phyloP scores from a whole-genome alignment of 2,113 vertebrate genomes.

The Chaenogobius annularis region DNA sequence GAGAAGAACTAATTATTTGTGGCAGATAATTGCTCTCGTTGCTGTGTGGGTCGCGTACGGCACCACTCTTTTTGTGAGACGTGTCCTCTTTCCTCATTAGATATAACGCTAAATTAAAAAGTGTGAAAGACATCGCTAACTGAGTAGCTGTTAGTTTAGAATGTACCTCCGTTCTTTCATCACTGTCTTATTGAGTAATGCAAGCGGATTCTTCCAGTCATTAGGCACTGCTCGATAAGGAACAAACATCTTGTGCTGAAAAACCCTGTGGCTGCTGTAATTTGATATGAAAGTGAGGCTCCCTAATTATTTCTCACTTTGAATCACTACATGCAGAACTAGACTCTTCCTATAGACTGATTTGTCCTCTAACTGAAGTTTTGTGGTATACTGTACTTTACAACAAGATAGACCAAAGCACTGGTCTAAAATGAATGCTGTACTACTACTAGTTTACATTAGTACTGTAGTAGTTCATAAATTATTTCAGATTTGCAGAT shows the following conservation, averaged over 20 bases:
- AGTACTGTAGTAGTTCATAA: neutral
- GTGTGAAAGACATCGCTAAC: constrained; percentile 23
- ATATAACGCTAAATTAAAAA: constrained; percentile 51
- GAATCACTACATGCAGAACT: neutral
- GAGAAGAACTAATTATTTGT: constrained; percentile 66
- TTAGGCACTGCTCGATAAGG: constrained; percentile 9
- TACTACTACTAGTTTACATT: neutral
- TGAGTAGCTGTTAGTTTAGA: constrained; percentile 19
- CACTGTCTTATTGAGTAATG: constrained; percentile 20
- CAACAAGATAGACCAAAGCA: neutral
- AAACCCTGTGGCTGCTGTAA: neutral
- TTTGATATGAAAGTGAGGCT: neutral
- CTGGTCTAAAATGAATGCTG: neutral
- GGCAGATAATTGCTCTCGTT: constrained; percentile 62
- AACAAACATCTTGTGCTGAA: neutral
- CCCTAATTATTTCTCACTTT: neutral
- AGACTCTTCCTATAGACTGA: neutral
- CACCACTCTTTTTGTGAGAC: constrained; percentile 24
- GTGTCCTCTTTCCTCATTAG: constrained; percentile 37
- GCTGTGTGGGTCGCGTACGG: constrained; percentile 47
- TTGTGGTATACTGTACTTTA: neutral
- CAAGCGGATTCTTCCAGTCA: constrained; percentile 9
- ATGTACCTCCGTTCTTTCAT: constrained; percentile 18
- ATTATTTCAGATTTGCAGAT: neutral
- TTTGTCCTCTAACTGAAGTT: neutral